Percentiles rank a stretch among this genome's conserved stretches.
Evolutionary conservation across 2,888 invertebrate species (phyloP).

Genomic region (Vannuccia rotundouncinata): DNA sequence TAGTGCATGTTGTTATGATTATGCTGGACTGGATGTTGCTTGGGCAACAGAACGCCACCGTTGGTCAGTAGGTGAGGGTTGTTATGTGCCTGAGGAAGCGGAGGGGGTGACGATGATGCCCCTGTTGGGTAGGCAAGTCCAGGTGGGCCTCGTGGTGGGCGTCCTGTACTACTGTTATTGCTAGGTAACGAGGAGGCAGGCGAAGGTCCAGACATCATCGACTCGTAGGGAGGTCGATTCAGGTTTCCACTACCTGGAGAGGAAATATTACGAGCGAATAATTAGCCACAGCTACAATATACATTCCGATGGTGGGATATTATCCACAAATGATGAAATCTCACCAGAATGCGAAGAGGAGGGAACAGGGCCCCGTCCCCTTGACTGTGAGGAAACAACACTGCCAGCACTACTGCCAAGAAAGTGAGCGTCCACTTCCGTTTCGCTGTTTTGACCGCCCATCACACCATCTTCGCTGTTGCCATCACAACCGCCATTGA

Average conservation of each 20-base stretch:
- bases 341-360: background rate
- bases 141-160: too few relatives aligned
- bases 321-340: too few relatives aligned
- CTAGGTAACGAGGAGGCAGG: background rate
- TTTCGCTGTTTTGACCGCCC: constrained; percentile 27
- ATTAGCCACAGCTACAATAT: too few relatives aligned
- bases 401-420: background rate
- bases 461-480: background rate
- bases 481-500: background rate
- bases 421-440: constrained; percentile 29
- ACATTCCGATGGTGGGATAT: too few relatives aligned
- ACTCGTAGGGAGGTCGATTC: background rate
- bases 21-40: background rate
- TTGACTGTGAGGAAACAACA: background rate
- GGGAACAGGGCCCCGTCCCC: background rate
- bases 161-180: background rate
- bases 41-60: background rate
- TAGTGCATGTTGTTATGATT: background rate
- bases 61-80: background rate
- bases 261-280: too few relatives aligned
- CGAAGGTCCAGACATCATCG: background rate
- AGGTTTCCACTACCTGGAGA: background rate
- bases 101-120: background rate
- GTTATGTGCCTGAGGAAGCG: background rate
- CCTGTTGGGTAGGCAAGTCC: too few relatives aligned